phyloP scores from a whole-genome alignment of 2,797 vertebrate genomes.

The Coilia nasus region DNA sequence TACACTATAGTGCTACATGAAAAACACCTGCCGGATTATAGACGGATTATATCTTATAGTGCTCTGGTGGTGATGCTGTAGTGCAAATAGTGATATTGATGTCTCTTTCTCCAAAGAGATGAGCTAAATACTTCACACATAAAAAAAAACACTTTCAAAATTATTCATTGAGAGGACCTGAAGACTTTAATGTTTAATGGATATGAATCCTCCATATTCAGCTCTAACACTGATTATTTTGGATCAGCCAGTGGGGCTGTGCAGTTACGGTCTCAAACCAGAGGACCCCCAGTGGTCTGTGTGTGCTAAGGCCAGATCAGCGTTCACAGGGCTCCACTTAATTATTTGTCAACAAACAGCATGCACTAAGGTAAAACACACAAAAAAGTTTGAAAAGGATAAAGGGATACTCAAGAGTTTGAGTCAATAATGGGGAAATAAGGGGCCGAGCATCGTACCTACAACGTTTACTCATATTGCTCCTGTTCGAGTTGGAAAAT shows the following conservation, averaged over 20 bases:
- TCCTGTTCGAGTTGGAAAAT: too few relatives aligned
- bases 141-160: neutral
- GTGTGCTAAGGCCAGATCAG: neutral
- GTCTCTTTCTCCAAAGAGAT: conserved; percentile 45
- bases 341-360: conserved; percentile 14
- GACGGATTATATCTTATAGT: too few relatives aligned
- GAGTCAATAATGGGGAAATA: neutral
- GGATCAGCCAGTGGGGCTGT: neutral
- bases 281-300: neutral
- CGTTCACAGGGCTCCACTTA: neutral
- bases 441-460: neutral
- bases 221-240: neutral
- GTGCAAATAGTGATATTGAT: neutral
- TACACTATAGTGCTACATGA: too few relatives aligned
- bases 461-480: too few relatives aligned
- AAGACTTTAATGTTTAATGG: conserved; percentile 51
- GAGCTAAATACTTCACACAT: conserved; percentile 45
- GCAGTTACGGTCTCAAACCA: neutral
- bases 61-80: neutral
- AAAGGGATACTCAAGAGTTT: neutral
- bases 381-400: neutral
- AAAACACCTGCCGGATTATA: too few relatives aligned
- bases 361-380: neutral
- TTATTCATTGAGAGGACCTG: conserved; percentile 37
- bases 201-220: neutral